Percentiles rank a stretch among this genome's conserved stretches.
Evolutionary conservation across 2,797 vertebrate genomes (phyloP).

Genomic region (Crocodylus rhombifer): DNA sequence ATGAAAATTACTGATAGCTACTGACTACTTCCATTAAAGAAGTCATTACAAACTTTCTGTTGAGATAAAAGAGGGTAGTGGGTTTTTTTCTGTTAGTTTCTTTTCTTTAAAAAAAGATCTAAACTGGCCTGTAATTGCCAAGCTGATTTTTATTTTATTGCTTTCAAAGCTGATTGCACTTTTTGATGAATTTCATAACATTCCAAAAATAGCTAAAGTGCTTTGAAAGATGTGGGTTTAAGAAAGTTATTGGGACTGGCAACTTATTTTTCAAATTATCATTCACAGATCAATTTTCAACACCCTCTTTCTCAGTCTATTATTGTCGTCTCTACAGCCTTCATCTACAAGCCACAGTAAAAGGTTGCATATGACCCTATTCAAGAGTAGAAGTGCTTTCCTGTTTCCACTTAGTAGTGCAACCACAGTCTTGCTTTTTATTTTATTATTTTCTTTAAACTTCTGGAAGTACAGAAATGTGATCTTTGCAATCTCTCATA

Average conservation of each 20-base stretch:
- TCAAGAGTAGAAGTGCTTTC: conserved; percentile 49
- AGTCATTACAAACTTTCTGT: conserved; percentile 21
- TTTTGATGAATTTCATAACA: conserved; percentile 33
- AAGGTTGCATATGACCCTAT: conserved; percentile 52
- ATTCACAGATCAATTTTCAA: conserved; percentile 58
- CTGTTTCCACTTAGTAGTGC: conserved; percentile 65
- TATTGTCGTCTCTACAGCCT: conserved; percentile 41
- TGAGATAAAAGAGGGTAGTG: neutral
- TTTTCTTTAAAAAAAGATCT: neutral
- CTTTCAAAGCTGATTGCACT: conserved; percentile 37
- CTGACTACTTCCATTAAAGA: conserved; percentile 40
- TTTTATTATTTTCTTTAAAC: conserved; percentile 41
- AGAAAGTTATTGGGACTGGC: conserved; percentile 16
- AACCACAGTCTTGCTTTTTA: conserved; percentile 40
- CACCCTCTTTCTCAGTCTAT: conserved; percentile 64
- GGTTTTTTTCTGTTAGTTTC: neutral
- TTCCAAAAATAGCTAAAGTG: conserved; percentile 29
- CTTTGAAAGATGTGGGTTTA: conserved; percentile 49
- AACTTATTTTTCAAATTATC: conserved; percentile 67
- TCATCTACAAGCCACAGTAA: conserved; percentile 55
- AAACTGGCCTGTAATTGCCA: conserved; percentile 44
- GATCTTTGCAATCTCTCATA: conserved; percentile 49
- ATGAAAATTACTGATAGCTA: conserved; percentile 29
- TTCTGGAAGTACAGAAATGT: conserved; percentile 62
- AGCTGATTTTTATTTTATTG: conserved; percentile 62